phyloP scores from a whole-genome alignment of 2,888 invertebrate species.

The Sycophila texana region DNA sequence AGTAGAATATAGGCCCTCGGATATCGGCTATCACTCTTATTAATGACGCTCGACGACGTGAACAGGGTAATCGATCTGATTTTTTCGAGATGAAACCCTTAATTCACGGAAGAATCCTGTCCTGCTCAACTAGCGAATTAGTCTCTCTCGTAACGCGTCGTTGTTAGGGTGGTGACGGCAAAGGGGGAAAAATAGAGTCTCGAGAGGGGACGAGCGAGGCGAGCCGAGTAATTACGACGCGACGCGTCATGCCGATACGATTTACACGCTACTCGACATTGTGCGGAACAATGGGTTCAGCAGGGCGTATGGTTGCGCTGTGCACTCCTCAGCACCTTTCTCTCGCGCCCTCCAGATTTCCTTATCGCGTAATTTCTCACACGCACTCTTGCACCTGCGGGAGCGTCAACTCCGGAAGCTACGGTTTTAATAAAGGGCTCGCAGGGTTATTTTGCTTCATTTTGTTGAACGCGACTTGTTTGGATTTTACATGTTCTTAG shows the following conservation, averaged over 20 bases:
- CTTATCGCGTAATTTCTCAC: constrained; percentile 5
- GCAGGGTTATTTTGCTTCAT: neutral
- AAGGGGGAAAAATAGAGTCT: neutral
- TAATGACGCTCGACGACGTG: too few relatives aligned
- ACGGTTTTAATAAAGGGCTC: constrained; percentile 7
- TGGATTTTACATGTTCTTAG: too few relatives aligned
- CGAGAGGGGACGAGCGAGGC: neutral
- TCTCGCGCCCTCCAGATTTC: neutral
- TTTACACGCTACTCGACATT: constrained; percentile 19
- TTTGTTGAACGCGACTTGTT: too few relatives aligned
- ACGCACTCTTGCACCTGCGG: neutral
- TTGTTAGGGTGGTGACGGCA: too few relatives aligned
- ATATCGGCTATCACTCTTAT: too few relatives aligned
- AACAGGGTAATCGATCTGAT: too few relatives aligned
- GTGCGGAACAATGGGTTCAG: constrained; percentile 40
- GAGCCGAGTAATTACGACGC: constrained; percentile 15
- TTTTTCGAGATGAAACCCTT: too few relatives aligned
- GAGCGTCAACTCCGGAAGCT: neutral
- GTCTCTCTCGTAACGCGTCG: too few relatives aligned
- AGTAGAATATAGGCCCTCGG: too few relatives aligned
- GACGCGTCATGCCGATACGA: neutral
- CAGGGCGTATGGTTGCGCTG: constrained; percentile 8
- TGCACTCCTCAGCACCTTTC: constrained; percentile 35
- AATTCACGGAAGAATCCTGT: too few relatives aligned
- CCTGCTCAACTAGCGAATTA: too few relatives aligned